Evolutionary conservation across 2,113 vertebrate genomes (phyloP).

Genomic region (Dromaius novaehollandiae): DNA sequence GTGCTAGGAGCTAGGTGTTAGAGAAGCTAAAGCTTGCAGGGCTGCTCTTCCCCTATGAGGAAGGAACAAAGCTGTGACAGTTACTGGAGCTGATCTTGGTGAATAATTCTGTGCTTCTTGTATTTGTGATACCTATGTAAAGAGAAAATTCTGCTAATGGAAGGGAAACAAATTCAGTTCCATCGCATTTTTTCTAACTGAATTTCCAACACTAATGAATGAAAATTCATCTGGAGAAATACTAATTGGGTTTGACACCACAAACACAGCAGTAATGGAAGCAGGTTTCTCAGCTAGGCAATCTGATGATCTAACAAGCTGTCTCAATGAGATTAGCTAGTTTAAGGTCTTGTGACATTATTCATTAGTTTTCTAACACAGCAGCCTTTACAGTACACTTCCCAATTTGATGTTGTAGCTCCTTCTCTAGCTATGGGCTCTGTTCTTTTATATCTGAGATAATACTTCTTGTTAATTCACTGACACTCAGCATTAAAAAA

Average conservation of each 20-base stretch:
- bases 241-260: conserved; percentile 38
- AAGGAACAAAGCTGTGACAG: not conserved
- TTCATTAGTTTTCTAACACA: conserved; percentile 51
- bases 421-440: not conserved
- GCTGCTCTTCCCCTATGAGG: not conserved
- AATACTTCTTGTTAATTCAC: conserved; percentile 54
- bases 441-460: conserved; percentile 37
- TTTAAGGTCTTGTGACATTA: conserved; percentile 61
- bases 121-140: not conserved
- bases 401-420: conserved; percentile 12
- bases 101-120: not conserved
- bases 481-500: conserved; percentile 2
- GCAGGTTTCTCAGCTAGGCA: conserved; percentile 53
- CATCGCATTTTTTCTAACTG: not conserved
- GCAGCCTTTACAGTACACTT: conserved; percentile 41
- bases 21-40: not conserved
- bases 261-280: conserved; percentile 37
- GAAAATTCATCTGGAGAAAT: conserved; percentile 38
- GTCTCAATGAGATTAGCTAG: conserved; percentile 54
- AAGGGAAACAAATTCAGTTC: not conserved
- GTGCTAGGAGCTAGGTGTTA: not conserved
- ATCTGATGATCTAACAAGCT: conserved; percentile 52
- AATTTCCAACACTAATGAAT: conserved; percentile 27
- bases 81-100: not conserved
- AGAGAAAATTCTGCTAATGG: not conserved